Base-by-base conservation (phyloP, 2,113 vertebrate species). In the Procavia capensis region DNA sequence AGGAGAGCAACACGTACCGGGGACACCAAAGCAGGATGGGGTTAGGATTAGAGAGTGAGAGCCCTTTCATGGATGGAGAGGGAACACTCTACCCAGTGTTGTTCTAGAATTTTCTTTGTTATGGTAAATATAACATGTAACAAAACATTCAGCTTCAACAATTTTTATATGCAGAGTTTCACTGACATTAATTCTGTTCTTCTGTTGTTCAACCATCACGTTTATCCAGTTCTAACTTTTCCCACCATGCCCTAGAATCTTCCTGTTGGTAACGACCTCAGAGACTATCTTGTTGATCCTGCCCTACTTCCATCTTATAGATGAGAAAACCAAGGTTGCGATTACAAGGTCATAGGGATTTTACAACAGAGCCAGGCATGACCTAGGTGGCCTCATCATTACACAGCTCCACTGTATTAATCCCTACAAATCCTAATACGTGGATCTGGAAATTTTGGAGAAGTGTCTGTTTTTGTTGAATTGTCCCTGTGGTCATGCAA, bases 401-500 rank as follows among this genome's bases (percentile, higher is more conserved):
- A 39, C 88, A 88, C 78, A 61, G 89, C 61, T 36, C 64, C 41
- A 34, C 54, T 86, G 8, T 50, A 22, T 85, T 81, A 85, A 89
- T 85, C 82, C 83, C 83, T 88, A 84, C 63, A 83, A 22, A 97
- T 93, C 96, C 91, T 68, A 93, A 96, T 97, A 88, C 84, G 81
- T 97, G 87, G 88, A 94, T 97, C 96, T 97, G 94, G 79, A 93
- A 95, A 81, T 92, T 76, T 92, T 8, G 31, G 85, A 91, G 96
- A 95, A 91, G 90, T 97, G 86, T 94, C 1, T 0, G 93, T 98
- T 92, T 97, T 97, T 98, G 93, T 97, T 96, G 95, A 95, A 95
- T 95, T 90, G 96, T 97, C 96, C 84, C 90, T 43, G n/a, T 90
- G 88, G 95, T 98, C 98, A 98, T 17, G 20, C 97, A 97, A 96